phyloP scores from a whole-genome alignment of 2,888 invertebrate species.

The Sepioteuthis lessoniana region DNA sequence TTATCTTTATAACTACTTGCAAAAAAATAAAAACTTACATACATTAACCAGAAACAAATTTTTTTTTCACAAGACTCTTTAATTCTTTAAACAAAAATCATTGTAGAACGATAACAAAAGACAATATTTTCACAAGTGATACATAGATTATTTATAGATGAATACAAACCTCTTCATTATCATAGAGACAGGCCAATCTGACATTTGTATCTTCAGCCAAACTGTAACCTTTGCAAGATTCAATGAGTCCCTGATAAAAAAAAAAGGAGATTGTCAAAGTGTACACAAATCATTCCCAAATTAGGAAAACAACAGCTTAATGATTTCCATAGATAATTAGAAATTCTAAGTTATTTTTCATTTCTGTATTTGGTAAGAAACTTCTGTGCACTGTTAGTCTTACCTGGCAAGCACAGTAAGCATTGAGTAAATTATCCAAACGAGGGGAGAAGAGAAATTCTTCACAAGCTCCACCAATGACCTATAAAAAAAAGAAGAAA shows the following conservation, averaged over 20 bases:
- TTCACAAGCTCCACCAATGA: slow-evolving; percentile 75
- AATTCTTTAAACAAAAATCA: no score
- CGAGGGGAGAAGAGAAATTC: slow-evolving; percentile 77
- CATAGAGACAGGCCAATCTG: slow-evolving; percentile 76
- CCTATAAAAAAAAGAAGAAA: slow-evolving; percentile 60
- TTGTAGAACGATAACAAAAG: no score
- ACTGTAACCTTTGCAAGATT: slow-evolving; percentile 68
- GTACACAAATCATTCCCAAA: background rate
- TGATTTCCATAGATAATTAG: no score
- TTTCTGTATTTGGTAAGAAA: background rate
- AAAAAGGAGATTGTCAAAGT: background rate
- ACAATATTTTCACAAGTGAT: no score
- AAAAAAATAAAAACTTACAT: no score
- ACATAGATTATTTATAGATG: background rate
- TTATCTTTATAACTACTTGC: no score
- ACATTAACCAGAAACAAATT: no score
- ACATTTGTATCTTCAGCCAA: slow-evolving; percentile 74
- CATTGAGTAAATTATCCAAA: slow-evolving; percentile 77
- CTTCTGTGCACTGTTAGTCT: slow-evolving; percentile 43
- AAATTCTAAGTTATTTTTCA: no score
- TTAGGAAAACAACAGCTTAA: no score
- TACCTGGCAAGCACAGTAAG: slow-evolving; percentile 75
- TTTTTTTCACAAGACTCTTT: no score
- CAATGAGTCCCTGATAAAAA: slow-evolving; percentile 73
- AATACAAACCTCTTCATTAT: slow-evolving; percentile 76